A percentile compares a stretch with the other conserved stretches of the same genome.
Evolutionary conservation across 2,888 invertebrate genomes (phyloP).

Genomic region (Odontocerum albicorne): DNA sequence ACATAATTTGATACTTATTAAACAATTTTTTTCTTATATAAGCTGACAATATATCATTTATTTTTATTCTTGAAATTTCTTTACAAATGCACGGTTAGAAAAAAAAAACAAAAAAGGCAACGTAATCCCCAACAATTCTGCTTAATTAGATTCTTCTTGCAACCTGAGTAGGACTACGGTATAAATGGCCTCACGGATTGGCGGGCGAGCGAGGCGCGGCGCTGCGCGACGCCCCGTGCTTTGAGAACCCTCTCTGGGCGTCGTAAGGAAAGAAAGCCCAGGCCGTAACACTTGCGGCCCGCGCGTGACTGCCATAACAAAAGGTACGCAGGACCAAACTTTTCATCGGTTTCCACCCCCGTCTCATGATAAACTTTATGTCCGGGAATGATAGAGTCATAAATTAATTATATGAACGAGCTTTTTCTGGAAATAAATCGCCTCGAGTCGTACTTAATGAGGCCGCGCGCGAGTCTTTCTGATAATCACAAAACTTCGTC

Average conservation of each 20-base stretch:
- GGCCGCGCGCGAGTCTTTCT: conserved; percentile 6
- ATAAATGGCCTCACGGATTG: no score
- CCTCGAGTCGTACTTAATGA: conserved; percentile 11
- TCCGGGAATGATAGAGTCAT: conserved; percentile 27
- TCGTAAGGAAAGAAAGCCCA: background rate
- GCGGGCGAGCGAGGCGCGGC: no score
- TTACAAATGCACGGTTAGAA: no score
- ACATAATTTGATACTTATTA: no score
- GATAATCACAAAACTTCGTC: conserved; percentile 13
- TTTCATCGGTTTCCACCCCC: conserved; percentile 19
- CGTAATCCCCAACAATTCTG: no score
- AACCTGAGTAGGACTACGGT: background rate
- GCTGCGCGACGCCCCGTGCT: no score
- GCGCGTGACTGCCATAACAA: conserved; percentile 28
- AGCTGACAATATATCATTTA: no score
- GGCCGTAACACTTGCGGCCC: background rate
- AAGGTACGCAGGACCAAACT: conserved; percentile 11
- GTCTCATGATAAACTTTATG: conserved; percentile 23
- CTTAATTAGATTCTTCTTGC: no score
- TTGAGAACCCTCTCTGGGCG: background rate
- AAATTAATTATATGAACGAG: conserved; percentile 30
- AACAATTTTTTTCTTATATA: no score
- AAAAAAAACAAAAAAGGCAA: no score
- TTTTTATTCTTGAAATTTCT: no score
- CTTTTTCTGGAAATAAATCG: conserved; percentile 22